A percentile compares a stretch with the other conserved stretches of the same genome.
Evolutionary conservation across 1,140 invertebrate genomes (phyloP).

Genomic region (Octopus bimaculoides): DNA sequence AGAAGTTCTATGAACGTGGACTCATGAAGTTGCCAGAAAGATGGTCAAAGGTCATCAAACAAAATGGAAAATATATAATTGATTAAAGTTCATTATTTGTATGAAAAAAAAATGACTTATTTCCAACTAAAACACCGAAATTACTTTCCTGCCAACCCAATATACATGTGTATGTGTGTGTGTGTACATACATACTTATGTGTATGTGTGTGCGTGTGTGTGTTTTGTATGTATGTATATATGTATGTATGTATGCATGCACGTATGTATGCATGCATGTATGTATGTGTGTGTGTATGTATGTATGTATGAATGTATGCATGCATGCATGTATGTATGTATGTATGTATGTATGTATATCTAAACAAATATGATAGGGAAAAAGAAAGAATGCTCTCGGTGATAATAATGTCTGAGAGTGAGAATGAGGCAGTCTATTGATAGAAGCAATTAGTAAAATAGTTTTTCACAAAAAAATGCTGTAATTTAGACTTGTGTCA

Average conservation of each 20-base stretch:
- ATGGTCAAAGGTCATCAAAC: too few species aligned
- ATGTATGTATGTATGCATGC: background rate
- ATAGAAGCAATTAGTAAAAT: background rate
- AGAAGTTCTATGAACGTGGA: too few species aligned
- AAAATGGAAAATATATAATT: background rate
- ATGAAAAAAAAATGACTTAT: background rate
- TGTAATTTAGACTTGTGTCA: background rate
- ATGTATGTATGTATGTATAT: background rate
- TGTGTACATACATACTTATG: background rate
- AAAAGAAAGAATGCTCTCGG: background rate
- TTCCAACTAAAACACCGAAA: background rate
- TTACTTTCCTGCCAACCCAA: background rate
- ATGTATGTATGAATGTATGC: background rate
- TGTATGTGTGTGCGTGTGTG: background rate
- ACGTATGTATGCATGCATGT: background rate
- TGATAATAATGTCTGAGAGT: background rate
- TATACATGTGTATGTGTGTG: background rate
- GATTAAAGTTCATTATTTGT: background rate
- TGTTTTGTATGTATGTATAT: background rate
- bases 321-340: background rate
- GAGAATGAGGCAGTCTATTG: background rate
- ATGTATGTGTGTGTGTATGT: background rate
- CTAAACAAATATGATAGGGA: too few species aligned
- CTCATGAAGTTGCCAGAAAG: too few species aligned
- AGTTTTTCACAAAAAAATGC: background rate